phyloP scores from a whole-genome alignment of 2,113 vertebrate species.

The Stomatorhinus ivindoensis region DNA sequence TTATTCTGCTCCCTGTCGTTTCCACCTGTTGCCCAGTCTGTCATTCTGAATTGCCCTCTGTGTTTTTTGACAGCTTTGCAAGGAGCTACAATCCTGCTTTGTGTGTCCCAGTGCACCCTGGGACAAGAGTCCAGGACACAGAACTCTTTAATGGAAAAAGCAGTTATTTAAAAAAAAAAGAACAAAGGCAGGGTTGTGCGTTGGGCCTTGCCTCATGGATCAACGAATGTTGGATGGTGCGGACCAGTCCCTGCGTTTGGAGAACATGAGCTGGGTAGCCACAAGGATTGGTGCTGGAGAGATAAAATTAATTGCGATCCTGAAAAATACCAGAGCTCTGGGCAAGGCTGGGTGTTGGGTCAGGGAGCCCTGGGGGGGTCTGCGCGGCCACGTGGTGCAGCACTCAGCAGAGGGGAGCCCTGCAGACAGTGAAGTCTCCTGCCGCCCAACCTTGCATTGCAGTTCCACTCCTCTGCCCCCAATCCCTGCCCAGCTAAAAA shows the following conservation, averaged over 20 bases:
- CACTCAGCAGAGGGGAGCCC: not conserved
- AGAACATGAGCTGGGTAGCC: not conserved
- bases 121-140: not conserved
- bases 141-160: not conserved
- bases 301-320: not conserved
- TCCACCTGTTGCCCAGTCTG: not conserved
- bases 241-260: not conserved
- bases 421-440: not conserved
- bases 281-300: not conserved
- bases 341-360: not conserved
- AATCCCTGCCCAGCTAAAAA: not conserved
- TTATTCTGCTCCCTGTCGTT: not conserved
- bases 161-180: not conserved
- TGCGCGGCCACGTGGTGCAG: not conserved
- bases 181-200: not conserved
- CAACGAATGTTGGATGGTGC: not conserved
- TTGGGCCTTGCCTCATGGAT: not conserved
- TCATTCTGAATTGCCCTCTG: not conserved
- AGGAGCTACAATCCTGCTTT: not conserved
- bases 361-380: not conserved
- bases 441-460: not conserved
- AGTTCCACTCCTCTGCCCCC: not conserved
- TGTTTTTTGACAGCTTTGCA: not conserved
- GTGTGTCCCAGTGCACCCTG: not conserved
- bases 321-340: not conserved